Conservation (phyloP, 2,113 vertebrate genomes). For the Syngnathus floridae region DNA sequence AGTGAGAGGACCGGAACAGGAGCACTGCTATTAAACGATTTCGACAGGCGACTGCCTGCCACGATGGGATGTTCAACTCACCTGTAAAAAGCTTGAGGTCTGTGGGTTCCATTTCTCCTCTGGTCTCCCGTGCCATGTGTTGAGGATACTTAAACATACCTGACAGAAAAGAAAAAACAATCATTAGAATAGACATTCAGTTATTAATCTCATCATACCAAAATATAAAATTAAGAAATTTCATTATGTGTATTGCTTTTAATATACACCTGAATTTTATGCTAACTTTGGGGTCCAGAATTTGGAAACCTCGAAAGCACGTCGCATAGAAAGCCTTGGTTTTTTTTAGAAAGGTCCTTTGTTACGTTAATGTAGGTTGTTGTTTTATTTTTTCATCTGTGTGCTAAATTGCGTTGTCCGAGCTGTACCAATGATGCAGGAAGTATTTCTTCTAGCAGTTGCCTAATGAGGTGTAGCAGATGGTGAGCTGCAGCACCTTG, state of each 20-base stretch:
- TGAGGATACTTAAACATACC: constrained; percentile 99
- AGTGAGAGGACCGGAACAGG: constrained; percentile 14
- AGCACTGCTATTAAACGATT: constrained; percentile 14
- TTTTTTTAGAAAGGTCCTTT: too few species aligned
- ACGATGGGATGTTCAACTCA: constrained; percentile 53
- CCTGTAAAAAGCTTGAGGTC: constrained; percentile 98
- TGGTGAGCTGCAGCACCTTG: constrained; percentile 26
- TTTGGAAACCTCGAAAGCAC: too few species aligned
- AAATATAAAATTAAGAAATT: not conserved
- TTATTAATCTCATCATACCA: not conserved
- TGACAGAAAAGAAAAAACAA: constrained; percentile 37
- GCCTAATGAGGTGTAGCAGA: constrained; percentile 39
- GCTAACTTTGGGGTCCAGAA: too few species aligned
- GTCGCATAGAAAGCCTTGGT: too few species aligned
- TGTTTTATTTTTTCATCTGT: not conserved
- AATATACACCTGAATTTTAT: too few species aligned
- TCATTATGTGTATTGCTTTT: too few species aligned
- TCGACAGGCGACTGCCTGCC: constrained; percentile 8
- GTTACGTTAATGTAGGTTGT: too few species aligned
- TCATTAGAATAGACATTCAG: not conserved
- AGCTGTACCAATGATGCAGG: constrained; percentile 6
- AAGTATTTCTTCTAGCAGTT: constrained; percentile 35
- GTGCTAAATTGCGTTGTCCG: constrained; percentile 4
- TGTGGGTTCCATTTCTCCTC: constrained; percentile 99
- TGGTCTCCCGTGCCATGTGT: constrained; percentile 97